A percentile compares a stretch with the other conserved stretches of the same genome.
Conservation (phyloP, 2,113 vertebrate genomes). For the Cephalopterus ornatus region DNA sequence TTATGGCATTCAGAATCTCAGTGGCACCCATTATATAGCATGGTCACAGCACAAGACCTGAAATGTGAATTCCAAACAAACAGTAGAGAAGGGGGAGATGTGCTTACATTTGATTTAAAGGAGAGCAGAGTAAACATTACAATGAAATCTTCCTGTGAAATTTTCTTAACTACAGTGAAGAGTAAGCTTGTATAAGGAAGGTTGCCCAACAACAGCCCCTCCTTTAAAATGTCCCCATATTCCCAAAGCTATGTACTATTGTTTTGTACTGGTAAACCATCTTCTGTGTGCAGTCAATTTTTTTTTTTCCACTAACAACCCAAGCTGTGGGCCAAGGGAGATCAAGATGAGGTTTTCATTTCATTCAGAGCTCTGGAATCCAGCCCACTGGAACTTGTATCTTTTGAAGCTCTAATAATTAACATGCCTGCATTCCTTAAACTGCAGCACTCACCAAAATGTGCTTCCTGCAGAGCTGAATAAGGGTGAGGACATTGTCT, state of each 20-base stretch:
- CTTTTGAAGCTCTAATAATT: slow-evolving; percentile 58
- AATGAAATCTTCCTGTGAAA: background rate
- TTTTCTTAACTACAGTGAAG: background rate
- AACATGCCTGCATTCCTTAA: slow-evolving; percentile 15
- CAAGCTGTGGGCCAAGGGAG: background rate
- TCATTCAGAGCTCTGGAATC: slow-evolving; percentile 19
- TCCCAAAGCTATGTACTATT: background rate
- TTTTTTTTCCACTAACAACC: background rate
- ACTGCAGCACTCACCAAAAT: background rate
- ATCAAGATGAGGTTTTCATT: slow-evolving; percentile 32
- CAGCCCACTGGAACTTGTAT: background rate
- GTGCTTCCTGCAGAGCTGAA: slow-evolving; percentile 16
- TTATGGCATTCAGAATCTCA: background rate
- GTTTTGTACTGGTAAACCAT: background rate
- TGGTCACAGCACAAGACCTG: background rate
- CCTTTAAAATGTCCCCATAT: background rate
- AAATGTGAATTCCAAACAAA: slow-evolving; percentile 17
- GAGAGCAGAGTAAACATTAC: background rate
- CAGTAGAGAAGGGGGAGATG: background rate
- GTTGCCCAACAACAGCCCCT: background rate
- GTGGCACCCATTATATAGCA: background rate
- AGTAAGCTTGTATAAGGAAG: background rate
- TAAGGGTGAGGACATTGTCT: background rate
- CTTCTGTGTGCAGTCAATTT: background rate
- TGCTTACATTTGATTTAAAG: slow-evolving; percentile 10